Evolutionary conservation across 2,797 vertebrate genomes (phyloP), one percentile per base, ranked within the genome.

Genomic region (Rhincodon typus): DNA sequence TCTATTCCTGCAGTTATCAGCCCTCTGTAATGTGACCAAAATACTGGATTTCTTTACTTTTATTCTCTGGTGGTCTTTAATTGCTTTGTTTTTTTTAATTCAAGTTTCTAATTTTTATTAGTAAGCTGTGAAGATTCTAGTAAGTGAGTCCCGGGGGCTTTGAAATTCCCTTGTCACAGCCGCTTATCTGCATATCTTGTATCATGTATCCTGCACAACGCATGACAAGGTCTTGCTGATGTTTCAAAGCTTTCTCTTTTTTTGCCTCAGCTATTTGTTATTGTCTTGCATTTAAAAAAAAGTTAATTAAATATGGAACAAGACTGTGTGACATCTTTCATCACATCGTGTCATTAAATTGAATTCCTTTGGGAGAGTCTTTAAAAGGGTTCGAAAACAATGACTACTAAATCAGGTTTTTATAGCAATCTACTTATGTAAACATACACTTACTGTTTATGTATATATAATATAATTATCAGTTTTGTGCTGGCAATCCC

Each of bases 271-370:
- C 98, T 98, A 98, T 98, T 99, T 99, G 98, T 98, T 98, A 99
- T 99, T 99, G 98, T 98, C 98, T 98, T 96, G 97, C 97, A 98
- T 98, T 98, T 98, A 98, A 98, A 98, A 98, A 94, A 99, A 99
- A 99, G 98, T 99, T 99, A 99, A 99, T 99, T 99, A 99, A 99
- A 99, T 99, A 99, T 98, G 98, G 98, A 99, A 98, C 98, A 98
- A 99, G 98, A 98, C 98, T 98, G 98, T 99, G 98, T 98, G 98
- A 98, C 98, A 98, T 99, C 98, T 99, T 99, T 99, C 99, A 99
- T 99, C 99, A 98, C 98, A 99, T 99, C 98, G 98, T 99, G 98
- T 99, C 99, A 99, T 99, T 99, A 99, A 99, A 99, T 97, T 97
- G 98, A 98, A 98, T 98, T 98, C 99, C 99, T 98, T 96, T 96